A percentile compares a stretch with the other conserved stretches of the same genome.
These are phyloP conservation scores for Meloidogyne chitwoodi DNA, from an alignment of 1,140 invertebrate species.

Conservation along the genomic window DNA sequence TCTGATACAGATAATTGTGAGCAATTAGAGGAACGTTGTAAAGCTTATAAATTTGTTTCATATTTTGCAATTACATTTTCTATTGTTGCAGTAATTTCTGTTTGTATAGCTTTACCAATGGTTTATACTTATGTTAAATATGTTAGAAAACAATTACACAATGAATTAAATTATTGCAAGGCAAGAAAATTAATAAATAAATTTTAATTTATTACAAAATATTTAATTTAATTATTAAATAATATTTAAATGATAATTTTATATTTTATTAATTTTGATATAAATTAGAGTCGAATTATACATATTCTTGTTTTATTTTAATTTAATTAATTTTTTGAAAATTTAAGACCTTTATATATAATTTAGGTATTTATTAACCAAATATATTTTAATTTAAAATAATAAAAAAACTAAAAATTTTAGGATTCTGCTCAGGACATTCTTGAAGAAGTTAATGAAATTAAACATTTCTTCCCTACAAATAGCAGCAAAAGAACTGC, in stretches of 20 bases:
- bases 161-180: slow-evolving; percentile 51
- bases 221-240: background rate
- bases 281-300: no score
- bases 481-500: background rate
- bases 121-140: slow-evolving; percentile 54
- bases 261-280: background rate
- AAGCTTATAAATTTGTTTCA: slow-evolving; percentile 48
- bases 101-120: slow-evolving; percentile 53
- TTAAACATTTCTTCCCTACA: slow-evolving; percentile 7
- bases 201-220: no score
- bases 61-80: slow-evolving; percentile 51
- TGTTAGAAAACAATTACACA: slow-evolving; percentile 47
- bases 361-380: background rate
- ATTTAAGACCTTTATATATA: background rate
- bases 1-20: background rate
- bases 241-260: background rate
- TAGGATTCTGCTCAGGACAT: slow-evolving; percentile 28
- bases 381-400: no score
- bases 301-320: no score
- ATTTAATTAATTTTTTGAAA: no score
- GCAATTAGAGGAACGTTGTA: slow-evolving; percentile 44
- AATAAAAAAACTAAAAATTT: background rate
- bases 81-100: slow-evolving; percentile 48
- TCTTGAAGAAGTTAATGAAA: slow-evolving; percentile 22
- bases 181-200: slow-evolving; percentile 9